A percentile compares a stretch with the other conserved stretches of the same genome.
These are phyloP conservation scores for Melipona quadrifasciata DNA, from an alignment of 1,140 invertebrate species.

Conservation along the genomic window DNA sequence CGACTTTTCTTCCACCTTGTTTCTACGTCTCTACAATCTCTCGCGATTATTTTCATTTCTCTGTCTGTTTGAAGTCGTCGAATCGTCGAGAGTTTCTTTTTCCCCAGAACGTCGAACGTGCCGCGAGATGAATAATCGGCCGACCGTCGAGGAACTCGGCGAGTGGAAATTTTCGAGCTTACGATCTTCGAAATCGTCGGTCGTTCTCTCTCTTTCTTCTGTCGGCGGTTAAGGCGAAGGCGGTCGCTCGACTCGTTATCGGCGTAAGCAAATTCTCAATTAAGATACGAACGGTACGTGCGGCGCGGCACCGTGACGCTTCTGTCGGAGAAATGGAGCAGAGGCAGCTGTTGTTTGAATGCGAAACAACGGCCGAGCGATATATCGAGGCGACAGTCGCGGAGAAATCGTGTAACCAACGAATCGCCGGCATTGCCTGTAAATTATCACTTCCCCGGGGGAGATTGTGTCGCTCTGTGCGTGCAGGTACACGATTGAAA, in stretches of 20 bases:
- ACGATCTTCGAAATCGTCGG: background rate
- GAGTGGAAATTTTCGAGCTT: background rate
- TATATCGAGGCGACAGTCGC: conserved; percentile 7
- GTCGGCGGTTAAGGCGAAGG: background rate
- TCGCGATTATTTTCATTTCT: no score
- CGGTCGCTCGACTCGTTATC: conserved; percentile 9
- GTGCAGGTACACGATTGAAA: conserved; percentile 19
- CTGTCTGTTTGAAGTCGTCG: no score
- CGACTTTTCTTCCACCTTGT: no score
- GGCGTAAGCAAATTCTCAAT: conserved; percentile 39
- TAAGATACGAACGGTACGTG: conserved; percentile 26
- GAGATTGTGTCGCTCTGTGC: background rate
- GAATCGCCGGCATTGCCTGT: conserved; percentile 15
- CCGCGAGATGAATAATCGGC: background rate
- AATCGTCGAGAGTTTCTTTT: background rate
- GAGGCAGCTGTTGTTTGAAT: conserved; percentile 39
- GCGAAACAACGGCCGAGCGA: conserved; percentile 5
- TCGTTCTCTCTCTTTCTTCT: background rate
- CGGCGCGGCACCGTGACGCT: background rate
- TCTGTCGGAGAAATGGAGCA: background rate
- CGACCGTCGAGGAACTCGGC: background rate
- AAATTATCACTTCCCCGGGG: conserved; percentile 28
- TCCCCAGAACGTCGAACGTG: no score
- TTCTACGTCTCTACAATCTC: no score
- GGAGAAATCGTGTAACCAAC: conserved; percentile 14